A percentile compares a stretch with the other conserved stretches of the same genome.
Conservation (phyloP, 2,113 vertebrate genomes). For the Carassius gibelio region DNA sequence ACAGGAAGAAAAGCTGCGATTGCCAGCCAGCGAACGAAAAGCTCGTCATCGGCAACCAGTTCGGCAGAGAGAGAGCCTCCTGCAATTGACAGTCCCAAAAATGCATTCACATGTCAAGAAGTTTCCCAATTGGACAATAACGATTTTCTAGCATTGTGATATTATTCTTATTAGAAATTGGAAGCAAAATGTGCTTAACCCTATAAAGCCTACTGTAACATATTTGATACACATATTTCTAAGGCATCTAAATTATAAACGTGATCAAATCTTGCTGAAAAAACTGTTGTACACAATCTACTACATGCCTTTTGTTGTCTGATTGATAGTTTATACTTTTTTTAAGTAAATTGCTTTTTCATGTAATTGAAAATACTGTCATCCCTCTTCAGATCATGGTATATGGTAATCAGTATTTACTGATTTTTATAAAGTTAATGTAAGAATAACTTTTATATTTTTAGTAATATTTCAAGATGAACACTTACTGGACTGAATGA, state of each 20-base stretch:
- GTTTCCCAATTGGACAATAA: not conserved
- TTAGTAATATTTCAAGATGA: too few relatives aligned
- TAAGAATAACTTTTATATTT: too few relatives aligned
- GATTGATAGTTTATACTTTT: not conserved
- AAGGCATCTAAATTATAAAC: too few relatives aligned
- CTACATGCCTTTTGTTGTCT: too few relatives aligned
- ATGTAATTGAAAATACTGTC: not conserved
- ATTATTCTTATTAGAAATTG: too few relatives aligned
- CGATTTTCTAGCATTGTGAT: not conserved
- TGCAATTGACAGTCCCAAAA: constrained; percentile 53
- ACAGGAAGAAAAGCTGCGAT: constrained; percentile 86
- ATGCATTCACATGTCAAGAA: not conserved
- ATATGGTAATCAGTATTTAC: too few relatives aligned
- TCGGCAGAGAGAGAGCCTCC: constrained; percentile 80
- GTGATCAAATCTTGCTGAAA: not conserved
- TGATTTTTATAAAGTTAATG: not conserved
- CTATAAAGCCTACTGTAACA: not conserved
- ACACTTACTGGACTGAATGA: not conserved
- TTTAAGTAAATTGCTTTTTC: not conserved
- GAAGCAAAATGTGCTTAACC: not conserved
- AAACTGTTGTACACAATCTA: not conserved
- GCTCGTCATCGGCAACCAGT: constrained; percentile 75
- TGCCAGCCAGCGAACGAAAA: constrained; percentile 89
- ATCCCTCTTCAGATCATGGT: too few relatives aligned
- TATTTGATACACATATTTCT: too few relatives aligned